Evolutionary conservation across 2,797 vertebrate genomes (phyloP), one percentile per base, ranked within the genome.

Genomic region (Brachymystax lenok): DNA sequence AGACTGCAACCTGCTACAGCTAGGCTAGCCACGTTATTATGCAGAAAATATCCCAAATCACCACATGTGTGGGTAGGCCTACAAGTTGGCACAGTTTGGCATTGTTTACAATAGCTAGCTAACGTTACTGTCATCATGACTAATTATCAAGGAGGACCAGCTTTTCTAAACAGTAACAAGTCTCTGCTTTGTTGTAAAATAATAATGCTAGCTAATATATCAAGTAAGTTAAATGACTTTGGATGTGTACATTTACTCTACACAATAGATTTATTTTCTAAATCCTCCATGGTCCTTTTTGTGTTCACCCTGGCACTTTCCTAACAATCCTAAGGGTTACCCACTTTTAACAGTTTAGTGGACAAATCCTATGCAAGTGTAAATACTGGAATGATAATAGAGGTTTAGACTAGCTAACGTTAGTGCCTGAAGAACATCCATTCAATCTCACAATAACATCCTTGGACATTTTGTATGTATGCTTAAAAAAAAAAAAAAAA

Each of bases 351-450:
- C 17, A 13, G 30, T 59, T 35, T 63, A 19, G 5, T 35, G 30
- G 72, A 21, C 56, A 30, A 5, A 35, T 73, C 12, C 12, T 35
- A 40, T 64, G 5, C 2, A 21, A 21, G 8, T 71, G 83, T 87
- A 72, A 91, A 90, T 92, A 78, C 88, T 89, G 88, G 17, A 89
- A 86, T 78, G 72, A 71, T 74, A 14, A 0, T n/a, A 8, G 33
- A 19, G 1, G 17, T 21, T 19, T 33, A 10, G 30, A 69, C 63
- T 14, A 66, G 63, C 3, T 27, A 56, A 19, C 4, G 12, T 16
- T 16, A 64, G 12, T 13, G 10, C 3, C 24, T 14, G 12, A 30
- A 27, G 14, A 24, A 67, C 8, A 17, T 30, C 27, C 17, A 56
- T 19, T 59, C 6, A 21, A 59, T 30, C 3, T 61, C 19, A 8